A percentile compares a stretch with the other conserved stretches of the same genome.
These are phyloP conservation scores for Trichomalopsis sarcophagae DNA, from an alignment of 1,140 invertebrate species.

Conservation along the genomic window DNA sequence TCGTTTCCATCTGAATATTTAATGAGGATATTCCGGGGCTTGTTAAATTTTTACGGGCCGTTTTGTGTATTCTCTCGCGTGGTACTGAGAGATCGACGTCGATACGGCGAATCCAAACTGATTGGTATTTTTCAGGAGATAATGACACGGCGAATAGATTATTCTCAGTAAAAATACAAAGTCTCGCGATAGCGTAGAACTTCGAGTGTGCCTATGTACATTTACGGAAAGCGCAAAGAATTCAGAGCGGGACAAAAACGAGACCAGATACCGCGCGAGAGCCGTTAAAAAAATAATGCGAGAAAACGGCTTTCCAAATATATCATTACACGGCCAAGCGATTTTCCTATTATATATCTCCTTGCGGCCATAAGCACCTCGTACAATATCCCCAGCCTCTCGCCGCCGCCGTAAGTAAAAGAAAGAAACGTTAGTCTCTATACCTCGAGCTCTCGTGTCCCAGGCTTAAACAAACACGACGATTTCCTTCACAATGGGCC, in stretches of 20 bases:
- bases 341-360: constrained; percentile 1
- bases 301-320: constrained; percentile 1
- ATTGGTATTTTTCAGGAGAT: neutral
- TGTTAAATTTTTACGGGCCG: neutral
- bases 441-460: no score
- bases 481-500: constrained; percentile 47
- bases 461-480: constrained; percentile 40
- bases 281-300: neutral
- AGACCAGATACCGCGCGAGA: neutral
- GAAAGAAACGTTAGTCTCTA: neutral
- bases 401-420: constrained; percentile 28
- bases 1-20: constrained; percentile 21
- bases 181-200: no score
- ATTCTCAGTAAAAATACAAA: no score
- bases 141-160: no score
- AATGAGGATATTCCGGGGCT: constrained; percentile 18
- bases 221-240: neutral
- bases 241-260: neutral
- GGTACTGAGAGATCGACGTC: neutral
- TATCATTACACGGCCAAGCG: neutral
- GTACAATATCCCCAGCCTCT: neutral
- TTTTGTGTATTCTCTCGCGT: neutral
- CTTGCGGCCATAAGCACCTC: neutral
- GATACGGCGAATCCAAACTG: neutral
- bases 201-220: no score